Conservation (phyloP, 2,888 invertebrate genomes). For the Lasius fuliginosus region DNA sequence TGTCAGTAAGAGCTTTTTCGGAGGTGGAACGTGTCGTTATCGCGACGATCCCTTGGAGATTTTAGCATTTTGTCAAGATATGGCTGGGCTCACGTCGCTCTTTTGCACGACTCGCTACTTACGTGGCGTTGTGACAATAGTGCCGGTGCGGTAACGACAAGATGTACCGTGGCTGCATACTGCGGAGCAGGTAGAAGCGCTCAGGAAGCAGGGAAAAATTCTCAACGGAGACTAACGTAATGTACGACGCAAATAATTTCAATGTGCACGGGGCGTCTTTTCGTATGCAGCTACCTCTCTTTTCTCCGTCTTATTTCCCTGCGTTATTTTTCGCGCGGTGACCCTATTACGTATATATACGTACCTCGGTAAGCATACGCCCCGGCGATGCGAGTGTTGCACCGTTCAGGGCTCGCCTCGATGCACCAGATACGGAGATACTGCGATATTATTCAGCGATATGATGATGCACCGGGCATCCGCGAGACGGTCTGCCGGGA, state of each 20-base stretch:
- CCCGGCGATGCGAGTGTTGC: constrained; percentile 41
- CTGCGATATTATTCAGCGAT: constrained; percentile 69
- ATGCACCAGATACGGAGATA: constrained; percentile 62
- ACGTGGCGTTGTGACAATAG: constrained; percentile 9
- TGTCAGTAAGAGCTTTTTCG: constrained; percentile 2
- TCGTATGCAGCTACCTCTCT: constrained; percentile 9
- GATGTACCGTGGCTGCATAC: constrained; percentile 77
- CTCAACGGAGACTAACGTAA: constrained; percentile 78
- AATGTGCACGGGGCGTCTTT: constrained; percentile 35
- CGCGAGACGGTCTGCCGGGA: constrained; percentile 41
- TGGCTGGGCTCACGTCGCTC: constrained; percentile 33
- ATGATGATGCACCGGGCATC: constrained; percentile 52
- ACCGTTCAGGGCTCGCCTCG: constrained; percentile 52
- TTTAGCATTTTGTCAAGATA: constrained; percentile 55
- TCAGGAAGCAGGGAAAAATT: constrained; percentile 72
- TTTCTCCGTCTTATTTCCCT: constrained; percentile 42
- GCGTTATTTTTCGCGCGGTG: constrained; percentile 44
- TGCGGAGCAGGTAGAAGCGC: constrained; percentile 72
- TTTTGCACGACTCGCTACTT: constrained; percentile 49
- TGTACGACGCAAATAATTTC: constrained; percentile 77
- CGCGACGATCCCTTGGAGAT: constrained; percentile 47
- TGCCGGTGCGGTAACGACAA: constrained; percentile 69
- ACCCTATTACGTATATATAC: constrained; percentile 70
- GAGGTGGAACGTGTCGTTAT: constrained; percentile 40
- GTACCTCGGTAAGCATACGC: constrained; percentile 66